These are phyloP conservation scores for Percopsis transmontana DNA, from an alignment of 2,113 vertebrate genomes.

Conservation along the genomic window DNA sequence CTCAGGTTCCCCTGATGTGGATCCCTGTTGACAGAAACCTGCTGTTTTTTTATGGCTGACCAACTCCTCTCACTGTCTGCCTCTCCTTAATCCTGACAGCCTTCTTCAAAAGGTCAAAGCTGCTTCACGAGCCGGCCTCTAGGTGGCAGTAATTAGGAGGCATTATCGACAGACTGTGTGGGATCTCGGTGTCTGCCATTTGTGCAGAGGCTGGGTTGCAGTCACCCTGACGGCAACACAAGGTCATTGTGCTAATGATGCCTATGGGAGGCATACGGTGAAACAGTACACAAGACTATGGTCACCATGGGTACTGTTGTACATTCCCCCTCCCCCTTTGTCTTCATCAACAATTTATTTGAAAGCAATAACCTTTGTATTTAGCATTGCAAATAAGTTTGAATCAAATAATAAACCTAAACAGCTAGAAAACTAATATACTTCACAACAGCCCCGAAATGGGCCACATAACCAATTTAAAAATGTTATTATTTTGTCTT, in stretches of 20 bases:
- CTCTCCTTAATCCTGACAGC: constrained; percentile 30
- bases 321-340: neutral
- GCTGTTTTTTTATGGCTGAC: constrained; percentile 67
- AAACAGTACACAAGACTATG: constrained; percentile 6
- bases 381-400: neutral
- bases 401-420: neutral
- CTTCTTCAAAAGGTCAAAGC: constrained; percentile 58
- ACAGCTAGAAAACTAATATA: neutral
- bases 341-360: neutral
- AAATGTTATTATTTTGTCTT: neutral
- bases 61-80: constrained; percentile 54
- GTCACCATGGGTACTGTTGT: no score
- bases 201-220: constrained; percentile 4
- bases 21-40: constrained; percentile 71
- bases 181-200: constrained; percentile 24
- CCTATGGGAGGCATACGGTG: constrained; percentile 11
- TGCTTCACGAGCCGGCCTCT: constrained; percentile 45
- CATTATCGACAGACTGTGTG: constrained; percentile 33
- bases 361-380: neutral
- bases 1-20: constrained; percentile 65
- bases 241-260: constrained; percentile 52
- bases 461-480: neutral
- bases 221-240: constrained; percentile 34
- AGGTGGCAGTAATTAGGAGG: constrained; percentile 49
- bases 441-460: neutral